A percentile compares a stretch with the other conserved stretches of the same genome.
phyloP scores from a whole-genome alignment of 2,113 vertebrate species.

The Todiramphus chloris region DNA sequence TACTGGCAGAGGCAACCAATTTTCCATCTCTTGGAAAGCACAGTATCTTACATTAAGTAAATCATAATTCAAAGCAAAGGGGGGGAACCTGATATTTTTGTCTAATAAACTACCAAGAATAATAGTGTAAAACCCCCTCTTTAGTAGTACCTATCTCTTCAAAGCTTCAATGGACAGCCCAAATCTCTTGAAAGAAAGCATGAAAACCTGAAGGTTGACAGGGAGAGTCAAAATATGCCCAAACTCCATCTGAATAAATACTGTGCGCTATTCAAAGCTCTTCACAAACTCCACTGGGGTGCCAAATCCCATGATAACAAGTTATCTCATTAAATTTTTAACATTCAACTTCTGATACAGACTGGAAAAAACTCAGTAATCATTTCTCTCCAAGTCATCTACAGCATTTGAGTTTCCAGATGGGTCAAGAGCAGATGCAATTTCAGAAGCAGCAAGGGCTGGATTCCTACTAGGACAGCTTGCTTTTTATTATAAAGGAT shows the following conservation, averaged over 20 bases:
- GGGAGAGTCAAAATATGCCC: not conserved
- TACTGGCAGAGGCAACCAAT: constrained; percentile 64
- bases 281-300: not conserved
- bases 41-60: constrained; percentile 43
- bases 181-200: not conserved
- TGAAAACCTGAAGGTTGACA: not conserved
- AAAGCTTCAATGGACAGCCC: not conserved
- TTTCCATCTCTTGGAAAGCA: constrained; percentile 60
- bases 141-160: not conserved
- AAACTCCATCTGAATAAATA: not conserved
- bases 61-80: constrained; percentile 23
- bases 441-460: not conserved
- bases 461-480: not conserved
- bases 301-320: not conserved
- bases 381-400: not conserved
- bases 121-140: not conserved
- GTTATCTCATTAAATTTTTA: not conserved
- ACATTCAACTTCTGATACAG: not conserved
- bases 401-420: not conserved
- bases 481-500: not conserved
- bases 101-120: not conserved
- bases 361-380: not conserved
- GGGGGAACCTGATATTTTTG: not conserved
- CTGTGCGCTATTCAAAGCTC: not conserved
- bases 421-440: not conserved